These are phyloP conservation scores for Lycorma delicatula DNA, from an alignment of 1,140 invertebrate species.

Conservation along the genomic window DNA sequence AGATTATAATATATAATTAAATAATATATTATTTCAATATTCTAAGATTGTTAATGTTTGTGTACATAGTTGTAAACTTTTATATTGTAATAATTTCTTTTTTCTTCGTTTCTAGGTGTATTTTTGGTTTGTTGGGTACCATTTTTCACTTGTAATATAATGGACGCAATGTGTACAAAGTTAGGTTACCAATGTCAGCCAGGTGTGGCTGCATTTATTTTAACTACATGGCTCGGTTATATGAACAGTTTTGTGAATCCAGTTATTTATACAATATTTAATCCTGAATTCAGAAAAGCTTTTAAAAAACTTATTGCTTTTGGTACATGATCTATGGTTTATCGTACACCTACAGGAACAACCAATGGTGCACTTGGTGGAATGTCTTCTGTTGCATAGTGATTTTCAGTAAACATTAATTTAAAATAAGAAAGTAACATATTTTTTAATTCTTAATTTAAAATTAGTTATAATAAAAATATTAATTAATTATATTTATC, in stretches of 20 bases:
- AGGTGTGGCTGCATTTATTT: slow-evolving; percentile 81
- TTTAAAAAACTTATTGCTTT: slow-evolving; percentile 84
- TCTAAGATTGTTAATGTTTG: no score
- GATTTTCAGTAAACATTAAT: no score
- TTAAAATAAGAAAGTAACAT: no score
- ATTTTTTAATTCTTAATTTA: no score
- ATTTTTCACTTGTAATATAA: slow-evolving; percentile 96
- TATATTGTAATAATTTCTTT: background rate
- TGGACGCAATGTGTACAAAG: slow-evolving; percentile 92
- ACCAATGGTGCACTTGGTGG: no score
- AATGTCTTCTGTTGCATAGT: no score
- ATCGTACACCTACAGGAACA: no score
- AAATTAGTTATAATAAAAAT: no score
- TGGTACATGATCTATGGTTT: slow-evolving; percentile 34
- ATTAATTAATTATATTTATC: no score
- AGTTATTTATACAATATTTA: slow-evolving; percentile 99
- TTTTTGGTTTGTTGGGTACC: slow-evolving; percentile 99
- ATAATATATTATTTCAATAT: no score
- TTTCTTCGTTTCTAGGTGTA: slow-evolving; percentile 53
- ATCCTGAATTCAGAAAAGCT: slow-evolving; percentile 97
- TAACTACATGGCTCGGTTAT: slow-evolving; percentile 97
- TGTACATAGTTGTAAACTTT: no score
- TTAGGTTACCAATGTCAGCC: slow-evolving; percentile 70
- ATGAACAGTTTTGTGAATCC: slow-evolving; percentile 98
- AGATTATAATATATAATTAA: no score